phyloP scores from a whole-genome alignment of 2,888 invertebrate species.

The Hypolimnas misippus region DNA sequence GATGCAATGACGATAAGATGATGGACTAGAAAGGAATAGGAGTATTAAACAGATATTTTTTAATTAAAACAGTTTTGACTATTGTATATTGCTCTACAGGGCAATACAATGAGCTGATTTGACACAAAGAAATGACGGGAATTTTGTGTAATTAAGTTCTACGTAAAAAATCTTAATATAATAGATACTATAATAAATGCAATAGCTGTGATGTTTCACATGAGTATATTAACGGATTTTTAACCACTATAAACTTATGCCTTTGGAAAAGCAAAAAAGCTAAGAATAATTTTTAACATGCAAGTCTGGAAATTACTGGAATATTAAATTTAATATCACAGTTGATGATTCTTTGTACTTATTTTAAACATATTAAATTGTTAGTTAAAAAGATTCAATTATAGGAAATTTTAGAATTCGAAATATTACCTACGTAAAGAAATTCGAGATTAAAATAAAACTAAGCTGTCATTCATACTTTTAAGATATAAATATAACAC shows the following conservation, averaged over 20 bases:
- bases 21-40: conserved; percentile 35
- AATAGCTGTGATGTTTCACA: conserved; percentile 24
- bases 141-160: neutral
- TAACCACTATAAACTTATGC: conserved; percentile 8
- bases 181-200: conserved; percentile 6
- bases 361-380: conserved; percentile 16
- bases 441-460: conserved; percentile 18
- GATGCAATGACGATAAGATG: neutral
- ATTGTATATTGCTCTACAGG: neutral
- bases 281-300: neutral
- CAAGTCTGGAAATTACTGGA: conserved; percentile 4
- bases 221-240: conserved; percentile 22
- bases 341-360: conserved; percentile 41
- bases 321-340: conserved; percentile 42
- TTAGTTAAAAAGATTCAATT: conserved; percentile 6
- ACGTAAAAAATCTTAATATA: conserved; percentile 1
- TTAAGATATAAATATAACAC: conserved; percentile 21
- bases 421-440: conserved; percentile 10
- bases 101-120: no score
- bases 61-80: neutral
- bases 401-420: conserved; percentile 18
- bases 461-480: conserved; percentile 10
- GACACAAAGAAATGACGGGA: no score
- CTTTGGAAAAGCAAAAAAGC: neutral
- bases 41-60: conserved; percentile 23